These are phyloP conservation scores for Pharmacophagus antenor DNA, from an alignment of 2,888 invertebrate genomes.

Conservation along the genomic window DNA sequence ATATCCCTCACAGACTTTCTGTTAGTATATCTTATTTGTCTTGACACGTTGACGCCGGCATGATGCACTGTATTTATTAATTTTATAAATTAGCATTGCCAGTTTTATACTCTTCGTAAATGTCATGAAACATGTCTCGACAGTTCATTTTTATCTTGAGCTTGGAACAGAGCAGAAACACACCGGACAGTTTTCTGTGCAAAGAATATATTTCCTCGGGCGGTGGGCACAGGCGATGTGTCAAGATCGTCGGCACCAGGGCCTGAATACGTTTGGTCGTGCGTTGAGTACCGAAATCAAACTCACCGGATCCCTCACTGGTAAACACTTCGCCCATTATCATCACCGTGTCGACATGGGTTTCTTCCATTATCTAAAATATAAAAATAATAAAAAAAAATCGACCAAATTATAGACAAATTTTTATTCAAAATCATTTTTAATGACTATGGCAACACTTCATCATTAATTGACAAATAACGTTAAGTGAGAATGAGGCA, in stretches of 20 bases:
- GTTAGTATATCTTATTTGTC: too few relatives aligned
- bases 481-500: too few relatives aligned
- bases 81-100: too few relatives aligned
- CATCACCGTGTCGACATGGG: slow-evolving; percentile 98
- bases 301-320: slow-evolving; percentile 83
- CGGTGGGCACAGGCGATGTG: slow-evolving; percentile 96
- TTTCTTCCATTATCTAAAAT: slow-evolving; percentile 90
- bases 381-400: slow-evolving; percentile 6
- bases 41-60: not conserved
- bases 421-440: not conserved
- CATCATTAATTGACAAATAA: too few relatives aligned
- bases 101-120: slow-evolving; percentile 85
- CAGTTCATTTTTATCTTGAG: slow-evolving; percentile 91
- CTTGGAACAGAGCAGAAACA: slow-evolving; percentile 95
- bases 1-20: too few relatives aligned
- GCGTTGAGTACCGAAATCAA: slow-evolving; percentile 93
- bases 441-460: too few relatives aligned
- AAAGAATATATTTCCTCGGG: slow-evolving; percentile 99
- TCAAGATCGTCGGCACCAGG: slow-evolving; percentile 95
- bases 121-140: slow-evolving; percentile 89
- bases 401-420: not conserved
- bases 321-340: slow-evolving; percentile 97
- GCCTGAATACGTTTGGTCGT: slow-evolving; percentile 90
- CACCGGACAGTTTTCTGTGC: slow-evolving; percentile 97
- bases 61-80: too few relatives aligned